phyloP scores from a whole-genome alignment of 1,140 invertebrate species.

The Aphelinus certus region DNA sequence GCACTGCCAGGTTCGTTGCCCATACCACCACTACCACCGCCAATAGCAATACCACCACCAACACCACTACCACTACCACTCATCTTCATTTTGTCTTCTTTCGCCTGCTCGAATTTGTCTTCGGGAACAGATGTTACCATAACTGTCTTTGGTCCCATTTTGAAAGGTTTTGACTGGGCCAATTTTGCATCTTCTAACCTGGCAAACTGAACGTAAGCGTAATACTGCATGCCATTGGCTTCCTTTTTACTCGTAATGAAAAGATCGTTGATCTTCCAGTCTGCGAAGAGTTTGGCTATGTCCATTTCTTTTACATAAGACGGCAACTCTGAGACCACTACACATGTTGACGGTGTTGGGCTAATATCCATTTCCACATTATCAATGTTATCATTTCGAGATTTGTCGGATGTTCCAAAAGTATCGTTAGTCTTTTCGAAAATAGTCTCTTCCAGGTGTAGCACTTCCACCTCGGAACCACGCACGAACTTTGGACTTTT shows the following conservation, averaged over 20 bases:
- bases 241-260: slow-evolving; percentile 75
- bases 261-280: slow-evolving; percentile 73
- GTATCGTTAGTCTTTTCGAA: slow-evolving; percentile 75
- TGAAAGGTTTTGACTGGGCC: slow-evolving; percentile 67
- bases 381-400: slow-evolving; percentile 50
- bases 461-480: slow-evolving; percentile 71
- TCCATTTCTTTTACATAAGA: slow-evolving; percentile 81
- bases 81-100: slow-evolving; percentile 55
- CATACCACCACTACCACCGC: background rate
- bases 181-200: slow-evolving; percentile 74
- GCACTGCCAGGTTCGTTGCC: slow-evolving; percentile 30
- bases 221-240: slow-evolving; percentile 67
- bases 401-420: slow-evolving; percentile 64
- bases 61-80: too few species aligned
- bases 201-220: slow-evolving; percentile 80
- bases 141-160: slow-evolving; percentile 69
- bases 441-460: slow-evolving; percentile 70
- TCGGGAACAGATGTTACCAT: slow-evolving; percentile 66
- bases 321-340: slow-evolving; percentile 77
- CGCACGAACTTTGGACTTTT: slow-evolving; percentile 58
- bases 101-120: slow-evolving; percentile 66
- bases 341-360: slow-evolving; percentile 66
- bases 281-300: slow-evolving; percentile 79
- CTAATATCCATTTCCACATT: slow-evolving; percentile 48
- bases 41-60: background rate